A percentile compares a stretch with the other conserved stretches of the same genome.
Evolutionary conservation across 2,797 vertebrate genomes (phyloP).

Genomic region (Triplophysa yarkandensis): DNA sequence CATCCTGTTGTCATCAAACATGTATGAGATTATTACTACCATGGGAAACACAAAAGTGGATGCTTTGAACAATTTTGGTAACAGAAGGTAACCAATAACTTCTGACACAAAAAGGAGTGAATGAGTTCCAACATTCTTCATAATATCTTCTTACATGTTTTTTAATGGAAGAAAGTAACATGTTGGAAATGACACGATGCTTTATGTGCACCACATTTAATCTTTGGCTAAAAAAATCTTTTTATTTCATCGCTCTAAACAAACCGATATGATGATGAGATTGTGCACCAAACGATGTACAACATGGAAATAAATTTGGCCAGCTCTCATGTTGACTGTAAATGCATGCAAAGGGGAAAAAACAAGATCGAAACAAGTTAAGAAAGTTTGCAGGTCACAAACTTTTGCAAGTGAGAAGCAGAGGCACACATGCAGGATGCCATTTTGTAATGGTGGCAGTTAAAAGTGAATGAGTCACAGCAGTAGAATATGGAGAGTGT

Average conservation of each 20-base stretch:
- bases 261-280: neutral
- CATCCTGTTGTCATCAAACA: no score
- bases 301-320: neutral
- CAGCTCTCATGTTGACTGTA: neutral
- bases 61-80: no score
- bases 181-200: neutral
- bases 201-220: no score
- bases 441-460: constrained; percentile 63
- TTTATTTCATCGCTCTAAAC: no score
- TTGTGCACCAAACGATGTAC: neutral
- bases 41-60: no score
- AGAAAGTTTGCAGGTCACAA: constrained; percentile 43
- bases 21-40: no score
- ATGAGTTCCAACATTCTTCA: no score
- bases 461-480: constrained; percentile 58
- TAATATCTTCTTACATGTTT: no score
- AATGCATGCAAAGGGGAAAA: neutral
- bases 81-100: no score
- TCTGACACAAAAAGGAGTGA: no score
- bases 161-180: no score
- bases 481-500: constrained; percentile 65
- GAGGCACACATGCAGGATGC: constrained; percentile 36
- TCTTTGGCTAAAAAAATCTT: no score
- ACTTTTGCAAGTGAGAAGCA: neutral
- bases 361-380: neutral